A percentile compares a stretch with the other conserved stretches of the same genome.
These are phyloP conservation scores for Tychaedon coryphoeus DNA, from an alignment of 2,113 vertebrate species.

Conservation along the genomic window DNA sequence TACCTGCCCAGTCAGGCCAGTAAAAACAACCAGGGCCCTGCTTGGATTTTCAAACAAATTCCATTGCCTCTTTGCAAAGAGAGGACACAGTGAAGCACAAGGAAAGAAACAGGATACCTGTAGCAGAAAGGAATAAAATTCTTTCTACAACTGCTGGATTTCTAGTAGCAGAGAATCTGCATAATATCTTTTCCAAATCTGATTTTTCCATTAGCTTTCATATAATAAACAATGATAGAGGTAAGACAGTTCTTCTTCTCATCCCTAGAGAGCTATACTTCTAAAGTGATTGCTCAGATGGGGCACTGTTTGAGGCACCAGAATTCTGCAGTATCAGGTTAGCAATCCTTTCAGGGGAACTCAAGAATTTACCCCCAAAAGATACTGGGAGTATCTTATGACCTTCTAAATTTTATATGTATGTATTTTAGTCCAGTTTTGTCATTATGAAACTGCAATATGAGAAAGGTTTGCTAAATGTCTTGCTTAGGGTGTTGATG, in stretches of 20 bases:
- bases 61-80: neutral
- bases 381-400: neutral
- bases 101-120: neutral
- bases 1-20: neutral
- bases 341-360: neutral
- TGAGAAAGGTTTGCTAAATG: neutral
- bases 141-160: neutral
- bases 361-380: neutral
- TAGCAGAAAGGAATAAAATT: neutral
- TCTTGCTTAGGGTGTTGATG: neutral
- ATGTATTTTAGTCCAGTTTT: neutral
- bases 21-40: neutral
- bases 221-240: neutral
- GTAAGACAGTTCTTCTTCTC: neutral
- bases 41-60: neutral
- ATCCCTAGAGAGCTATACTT: neutral
- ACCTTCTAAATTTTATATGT: neutral
- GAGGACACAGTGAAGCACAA: neutral
- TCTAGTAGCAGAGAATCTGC: neutral
- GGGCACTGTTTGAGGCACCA: neutral
- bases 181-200: neutral
- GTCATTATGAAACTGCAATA: neutral
- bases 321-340: neutral
- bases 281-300: constrained; percentile 27
- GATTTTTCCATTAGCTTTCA: constrained; percentile 36